phyloP scores from a whole-genome alignment of 2,797 vertebrate species.

The Cynopterus sphinx region DNA sequence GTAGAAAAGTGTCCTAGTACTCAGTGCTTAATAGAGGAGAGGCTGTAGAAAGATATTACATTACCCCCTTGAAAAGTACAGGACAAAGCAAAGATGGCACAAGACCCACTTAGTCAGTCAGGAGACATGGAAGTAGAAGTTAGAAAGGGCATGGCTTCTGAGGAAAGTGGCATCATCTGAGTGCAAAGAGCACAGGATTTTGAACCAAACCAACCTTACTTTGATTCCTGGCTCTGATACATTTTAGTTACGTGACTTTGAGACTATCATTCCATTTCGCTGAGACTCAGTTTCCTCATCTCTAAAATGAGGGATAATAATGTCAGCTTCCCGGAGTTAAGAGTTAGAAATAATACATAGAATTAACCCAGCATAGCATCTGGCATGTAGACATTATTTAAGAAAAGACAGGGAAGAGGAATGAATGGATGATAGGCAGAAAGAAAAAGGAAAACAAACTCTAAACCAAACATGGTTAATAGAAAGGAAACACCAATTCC shows the following conservation, averaged over 20 bases:
- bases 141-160: neutral
- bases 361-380: neutral
- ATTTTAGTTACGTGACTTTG: neutral
- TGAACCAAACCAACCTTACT: neutral
- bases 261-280: neutral
- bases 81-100: neutral
- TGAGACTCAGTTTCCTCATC: neutral
- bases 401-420: neutral
- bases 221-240: neutral
- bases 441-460: neutral
- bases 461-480: neutral
- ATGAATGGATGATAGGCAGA: neutral
- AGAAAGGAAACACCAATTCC: neutral
- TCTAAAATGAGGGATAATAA: neutral
- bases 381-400: neutral
- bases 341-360: neutral
- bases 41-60: neutral
- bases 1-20: neutral
- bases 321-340: neutral
- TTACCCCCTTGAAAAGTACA: neutral
- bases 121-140: neutral
- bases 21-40: neutral
- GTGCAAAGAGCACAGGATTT: neutral
- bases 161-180: neutral
- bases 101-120: neutral